Conservation (phyloP, 2,888 invertebrate genomes). For the Atethmia centrago region DNA sequence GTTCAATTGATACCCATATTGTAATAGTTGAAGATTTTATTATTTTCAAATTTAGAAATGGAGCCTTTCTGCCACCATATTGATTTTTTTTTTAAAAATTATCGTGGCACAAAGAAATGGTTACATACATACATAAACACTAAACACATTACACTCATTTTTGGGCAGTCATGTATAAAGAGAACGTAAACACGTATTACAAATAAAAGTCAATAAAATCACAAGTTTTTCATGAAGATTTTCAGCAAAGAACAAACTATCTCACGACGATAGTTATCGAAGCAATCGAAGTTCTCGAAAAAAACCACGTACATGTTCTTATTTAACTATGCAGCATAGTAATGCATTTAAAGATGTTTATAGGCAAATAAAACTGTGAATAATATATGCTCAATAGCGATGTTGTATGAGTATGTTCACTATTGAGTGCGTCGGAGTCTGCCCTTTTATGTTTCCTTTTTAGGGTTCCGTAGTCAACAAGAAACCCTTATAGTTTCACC, state of each 20-base stretch:
- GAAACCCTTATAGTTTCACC: too few species aligned
- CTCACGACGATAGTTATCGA: background rate
- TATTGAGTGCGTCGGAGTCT: slow-evolving; percentile 39
- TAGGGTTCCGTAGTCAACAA: too few species aligned
- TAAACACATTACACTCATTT: too few species aligned
- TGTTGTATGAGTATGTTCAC: slow-evolving; percentile 49
- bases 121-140: too few species aligned
- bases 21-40: too few species aligned
- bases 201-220: slow-evolving; percentile 10
- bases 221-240: slow-evolving; percentile 3
- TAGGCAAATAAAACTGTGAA: slow-evolving; percentile 58
- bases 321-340: slow-evolving; percentile 41
- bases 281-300: background rate
- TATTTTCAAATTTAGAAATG: too few species aligned
- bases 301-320: slow-evolving; percentile 16
- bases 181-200: background rate
- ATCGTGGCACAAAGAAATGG: too few species aligned
- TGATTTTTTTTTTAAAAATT: too few species aligned
- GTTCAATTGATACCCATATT: too few species aligned
- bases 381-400: slow-evolving; percentile 64
- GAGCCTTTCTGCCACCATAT: too few species aligned
- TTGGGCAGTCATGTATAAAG: too few species aligned
- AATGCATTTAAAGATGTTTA: slow-evolving; percentile 58
- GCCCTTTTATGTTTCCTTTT: slow-evolving; percentile 55
- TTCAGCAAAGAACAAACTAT: background rate